Conservation (phyloP, 2,888 invertebrate species). For the Morinoia aosen region DNA sequence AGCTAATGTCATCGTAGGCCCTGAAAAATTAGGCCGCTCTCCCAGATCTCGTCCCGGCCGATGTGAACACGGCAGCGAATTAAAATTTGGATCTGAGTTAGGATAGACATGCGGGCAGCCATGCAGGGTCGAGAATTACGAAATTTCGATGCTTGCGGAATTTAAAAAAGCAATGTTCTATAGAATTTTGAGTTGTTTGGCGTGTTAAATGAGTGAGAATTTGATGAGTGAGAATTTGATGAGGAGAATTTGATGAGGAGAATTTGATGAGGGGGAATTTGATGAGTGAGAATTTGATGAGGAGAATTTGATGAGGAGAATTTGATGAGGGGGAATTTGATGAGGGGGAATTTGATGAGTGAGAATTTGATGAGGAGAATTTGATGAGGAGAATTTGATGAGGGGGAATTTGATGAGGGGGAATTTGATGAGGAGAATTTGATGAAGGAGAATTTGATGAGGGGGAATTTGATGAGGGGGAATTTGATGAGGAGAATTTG, state of each 20-base stretch:
- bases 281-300: too few species aligned
- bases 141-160: neutral
- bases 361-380: too few species aligned
- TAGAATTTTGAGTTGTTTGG: neutral
- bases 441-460: too few species aligned
- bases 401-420: too few species aligned
- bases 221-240: too few species aligned
- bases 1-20: neutral
- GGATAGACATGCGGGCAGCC: neutral
- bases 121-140: neutral
- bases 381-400: neutral
- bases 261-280: neutral
- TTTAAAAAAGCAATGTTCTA: neutral
- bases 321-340: too few species aligned
- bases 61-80: neutral
- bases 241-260: too few species aligned
- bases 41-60: neutral
- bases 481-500: too few species aligned
- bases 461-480: too few species aligned
- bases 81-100: neutral
- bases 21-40: neutral
- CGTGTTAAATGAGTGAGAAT: neutral
- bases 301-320: too few species aligned
- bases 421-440: too few species aligned
- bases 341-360: neutral